These are phyloP conservation scores for Eudemis profundana DNA, from an alignment of 2,888 invertebrate genomes.

Conservation along the genomic window DNA sequence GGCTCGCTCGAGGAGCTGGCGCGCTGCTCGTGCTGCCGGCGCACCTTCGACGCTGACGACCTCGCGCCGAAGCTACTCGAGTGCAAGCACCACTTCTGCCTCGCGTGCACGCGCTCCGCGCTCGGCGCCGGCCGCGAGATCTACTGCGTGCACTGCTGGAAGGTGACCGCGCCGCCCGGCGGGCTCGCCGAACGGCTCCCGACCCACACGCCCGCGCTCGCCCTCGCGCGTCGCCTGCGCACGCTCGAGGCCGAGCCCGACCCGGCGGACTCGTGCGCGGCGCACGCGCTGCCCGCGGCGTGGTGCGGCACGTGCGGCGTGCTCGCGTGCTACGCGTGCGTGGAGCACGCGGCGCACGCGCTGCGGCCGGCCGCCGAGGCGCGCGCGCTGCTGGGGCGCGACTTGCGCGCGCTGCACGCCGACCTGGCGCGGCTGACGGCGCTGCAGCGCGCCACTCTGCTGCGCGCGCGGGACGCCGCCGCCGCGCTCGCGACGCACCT, in stretches of 20 bases:
- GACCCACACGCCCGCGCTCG: background rate
- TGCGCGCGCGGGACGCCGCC: conserved; percentile 1
- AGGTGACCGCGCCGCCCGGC: conserved; percentile 88
- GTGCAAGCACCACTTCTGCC: conserved; percentile 92
- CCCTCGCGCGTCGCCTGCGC: background rate
- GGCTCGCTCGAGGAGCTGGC: conserved; percentile 17
- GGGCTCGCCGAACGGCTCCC: conserved; percentile 53
- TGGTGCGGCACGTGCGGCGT: conserved; percentile 8
- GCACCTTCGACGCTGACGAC: conserved; percentile 69
- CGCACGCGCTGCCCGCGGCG: conserved; percentile 12
- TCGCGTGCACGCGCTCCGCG: conserved; percentile 89
- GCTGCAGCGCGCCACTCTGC: background rate
- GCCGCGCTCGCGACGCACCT: background rate
- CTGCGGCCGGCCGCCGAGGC: background rate
- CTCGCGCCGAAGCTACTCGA: conserved; percentile 90
- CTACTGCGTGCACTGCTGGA: conserved; percentile 91
- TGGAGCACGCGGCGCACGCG: background rate
- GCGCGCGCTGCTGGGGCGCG: conserved; percentile 4
- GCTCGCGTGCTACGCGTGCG: background rate
- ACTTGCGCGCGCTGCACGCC: background rate
- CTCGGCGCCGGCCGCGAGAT: conserved; percentile 88
- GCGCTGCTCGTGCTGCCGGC: conserved; percentile 8
- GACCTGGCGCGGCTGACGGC: conserved; percentile 2
- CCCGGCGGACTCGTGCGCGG: background rate
- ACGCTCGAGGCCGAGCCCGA: background rate